Base-by-base conservation (phyloP, 2,797 vertebrate species). In the Centropyge bicolor region DNA sequence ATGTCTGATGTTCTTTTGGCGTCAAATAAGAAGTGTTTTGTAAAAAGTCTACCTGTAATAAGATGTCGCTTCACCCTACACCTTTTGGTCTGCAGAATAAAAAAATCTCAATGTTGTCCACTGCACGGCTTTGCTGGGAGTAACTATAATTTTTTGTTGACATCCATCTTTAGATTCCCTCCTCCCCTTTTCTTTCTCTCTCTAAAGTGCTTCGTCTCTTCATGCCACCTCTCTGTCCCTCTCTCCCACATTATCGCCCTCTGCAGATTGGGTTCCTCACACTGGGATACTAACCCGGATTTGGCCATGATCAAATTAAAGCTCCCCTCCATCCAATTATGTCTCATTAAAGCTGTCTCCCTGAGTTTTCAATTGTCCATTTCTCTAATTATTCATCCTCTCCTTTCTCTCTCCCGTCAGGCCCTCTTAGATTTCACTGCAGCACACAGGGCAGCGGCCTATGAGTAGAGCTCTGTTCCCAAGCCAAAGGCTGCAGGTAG, bases 251-350 rank as follows among this genome's bases (percentile, higher is more conserved):
- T 67, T 38, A 61, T 61, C n/a, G 5, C 59, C 49, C 52, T 36
- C 64, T 72, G 22, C 63, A 22, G 69, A 76, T 20, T 74, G 55
- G 70, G 24, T 51, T 77, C 76, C 62, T 69, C 77, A 70, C 74
- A 57, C 74, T 66, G 63, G 41, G 63, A 81, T 78, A 88, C 78
- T 81, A 43, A 84, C 75, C n/a, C 22, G 14, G 75, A 82, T 86
- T 86, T 82, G 71, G 79, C 61, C 38, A 51, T 56, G 70, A 88
- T 85, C 74, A 38, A 83, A 87, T 87, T 86, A 88, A 86, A 88
- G 56, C 81, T 81, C 69, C 61, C 76, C 77, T 72, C 73, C 31
- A 75, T 85, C 82, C 86, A 89, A 85, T 89, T 86, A 70, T 10
- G 78, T 66, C 80, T 88, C 75, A 82, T 91, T 90, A 90, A 83